Evolutionary conservation across 2,113 vertebrate species (phyloP), one percentile per base, ranked within the genome.

Genomic region (Percopsis transmontana): DNA sequence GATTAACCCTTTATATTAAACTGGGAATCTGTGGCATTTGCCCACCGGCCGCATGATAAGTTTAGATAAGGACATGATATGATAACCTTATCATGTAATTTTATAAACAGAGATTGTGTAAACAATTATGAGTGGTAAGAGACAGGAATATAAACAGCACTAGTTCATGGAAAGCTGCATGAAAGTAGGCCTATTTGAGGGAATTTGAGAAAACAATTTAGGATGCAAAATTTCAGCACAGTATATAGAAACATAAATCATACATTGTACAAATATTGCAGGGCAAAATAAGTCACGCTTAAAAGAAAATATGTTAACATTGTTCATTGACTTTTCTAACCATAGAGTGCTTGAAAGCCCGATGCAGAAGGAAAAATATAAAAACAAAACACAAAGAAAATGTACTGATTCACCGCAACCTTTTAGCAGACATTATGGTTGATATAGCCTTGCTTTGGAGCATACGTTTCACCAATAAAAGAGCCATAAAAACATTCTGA

Each of bases 361-460:
- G 55, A 42, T 20, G 50, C 42, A 41, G 9, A n/a, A 13, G 66
- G 24, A 68, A 48, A 44, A 23, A 55, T 40, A 77, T 24, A 58
- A 44, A 76, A 58, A 23, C 10, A 21, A 59, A 41, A 58, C 2
- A 2, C 61, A 60, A 12, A 75, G 74, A 44, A 44, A 62, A 55
- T 13, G 14, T 13, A 65, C 11, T 9, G 64, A 67, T 52, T 74
- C 76, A 80, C 71, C 58, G 72, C 74, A 82, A 68, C 27, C 63
- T 41, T 47, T 42, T 5, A 39, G 45, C 14, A 67, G 61, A 39
- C 12, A 42, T 56, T 23, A 58, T 56, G 54, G 62, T 70, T 40
- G 71, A 54, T 15, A 19, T 2, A 57, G 15, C 51, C 45, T 24
- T 40, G 19, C 44, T 23, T 6, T 33, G 44, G 19, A 33, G n/a